Evolutionary conservation across 2,797 vertebrate genomes (phyloP).

Genomic region (Harpagifer antarcticus): DNA sequence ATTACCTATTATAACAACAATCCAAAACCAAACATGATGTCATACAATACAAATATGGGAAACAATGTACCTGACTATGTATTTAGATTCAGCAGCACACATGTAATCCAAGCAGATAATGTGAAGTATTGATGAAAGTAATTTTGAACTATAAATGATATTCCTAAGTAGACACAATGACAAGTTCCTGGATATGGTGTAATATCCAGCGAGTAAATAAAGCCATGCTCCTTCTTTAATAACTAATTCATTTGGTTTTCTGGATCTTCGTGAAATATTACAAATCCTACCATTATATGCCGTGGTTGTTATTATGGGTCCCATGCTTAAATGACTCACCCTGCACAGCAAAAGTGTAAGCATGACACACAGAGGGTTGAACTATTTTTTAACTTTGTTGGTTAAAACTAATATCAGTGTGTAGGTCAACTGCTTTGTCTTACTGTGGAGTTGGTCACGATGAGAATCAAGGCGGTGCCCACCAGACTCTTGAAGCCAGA

Average conservation of each 20-base stretch:
- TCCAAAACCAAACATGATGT: neutral
- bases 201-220: neutral
- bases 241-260: neutral
- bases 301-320: no score
- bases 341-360: neutral
- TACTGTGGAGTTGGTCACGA: conserved; percentile 92
- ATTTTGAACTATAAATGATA: neutral
- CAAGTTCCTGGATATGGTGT: neutral
- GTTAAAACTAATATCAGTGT: neutral
- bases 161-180: neutral
- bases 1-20: neutral
- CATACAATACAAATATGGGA: neutral
- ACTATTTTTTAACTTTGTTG: neutral
- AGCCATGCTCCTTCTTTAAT: neutral
- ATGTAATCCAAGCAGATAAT: neutral
- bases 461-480: conserved; percentile 85
- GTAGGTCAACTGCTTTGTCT: conserved; percentile 57
- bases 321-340: no score
- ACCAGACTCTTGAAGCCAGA: conserved; percentile 87
- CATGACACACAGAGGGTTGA: neutral
- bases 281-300: no score
- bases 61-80: neutral
- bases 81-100: neutral
- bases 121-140: neutral
- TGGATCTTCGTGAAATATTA: no score